phyloP scores from a whole-genome alignment of 2,888 invertebrate species.

The Pheosia gnoma region DNA sequence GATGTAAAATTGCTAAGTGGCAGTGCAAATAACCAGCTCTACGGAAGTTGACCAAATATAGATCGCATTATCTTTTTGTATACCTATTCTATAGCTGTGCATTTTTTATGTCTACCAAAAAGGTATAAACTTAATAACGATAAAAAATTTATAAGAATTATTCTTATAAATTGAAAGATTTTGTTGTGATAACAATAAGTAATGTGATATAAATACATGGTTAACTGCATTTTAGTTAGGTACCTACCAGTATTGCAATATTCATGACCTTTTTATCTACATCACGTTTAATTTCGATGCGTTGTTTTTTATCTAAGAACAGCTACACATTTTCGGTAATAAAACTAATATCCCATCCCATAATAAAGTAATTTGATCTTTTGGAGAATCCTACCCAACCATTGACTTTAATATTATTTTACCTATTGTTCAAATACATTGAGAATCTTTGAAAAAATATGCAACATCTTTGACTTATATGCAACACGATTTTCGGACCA shows the following conservation, averaged over 20 bases:
- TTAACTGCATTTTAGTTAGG: not conserved
- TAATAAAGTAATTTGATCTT: too few species aligned
- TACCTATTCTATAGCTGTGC: not conserved
- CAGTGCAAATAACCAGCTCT: conserved; percentile 25
- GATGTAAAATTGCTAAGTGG: conserved; percentile 24
- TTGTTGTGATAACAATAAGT: not conserved
- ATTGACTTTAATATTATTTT: too few species aligned
- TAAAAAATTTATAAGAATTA: too few species aligned
- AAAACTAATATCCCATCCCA: too few species aligned
- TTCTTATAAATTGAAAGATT: not conserved
- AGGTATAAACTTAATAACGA: too few species aligned
- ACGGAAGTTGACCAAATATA: conserved; percentile 16
- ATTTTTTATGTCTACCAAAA: not conserved
- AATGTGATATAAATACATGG: not conserved
- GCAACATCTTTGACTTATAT: too few species aligned
- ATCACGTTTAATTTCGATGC: not conserved
- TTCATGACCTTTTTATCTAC: not conserved
- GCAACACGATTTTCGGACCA: too few species aligned
- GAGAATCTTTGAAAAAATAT: too few species aligned
- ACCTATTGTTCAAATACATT: too few species aligned
- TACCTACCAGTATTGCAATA: not conserved
- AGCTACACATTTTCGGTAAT: too few species aligned
- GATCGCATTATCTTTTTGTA: not conserved
- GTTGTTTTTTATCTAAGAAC: not conserved
- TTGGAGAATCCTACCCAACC: too few species aligned